phyloP scores from a whole-genome alignment of 2,113 vertebrate genomes.

The Rhipidura dahli region DNA sequence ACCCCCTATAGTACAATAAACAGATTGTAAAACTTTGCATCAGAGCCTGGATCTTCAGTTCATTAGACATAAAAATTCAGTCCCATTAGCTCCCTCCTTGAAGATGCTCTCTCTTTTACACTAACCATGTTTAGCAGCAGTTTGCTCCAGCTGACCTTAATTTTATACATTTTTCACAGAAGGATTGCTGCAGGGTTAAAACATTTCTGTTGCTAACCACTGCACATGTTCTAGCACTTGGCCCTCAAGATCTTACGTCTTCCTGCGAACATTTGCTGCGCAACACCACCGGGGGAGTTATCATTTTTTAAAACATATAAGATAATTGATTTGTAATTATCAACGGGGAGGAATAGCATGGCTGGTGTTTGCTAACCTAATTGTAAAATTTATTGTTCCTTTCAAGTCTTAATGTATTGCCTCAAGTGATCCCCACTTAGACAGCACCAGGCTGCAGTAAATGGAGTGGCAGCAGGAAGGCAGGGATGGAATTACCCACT shows the following conservation, averaged over 20 bases:
- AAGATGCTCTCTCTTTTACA: conserved; percentile 21
- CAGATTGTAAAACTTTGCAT: not conserved
- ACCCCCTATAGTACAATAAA: not conserved
- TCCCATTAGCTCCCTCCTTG: conserved; percentile 2
- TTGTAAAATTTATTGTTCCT: conserved; percentile 71
- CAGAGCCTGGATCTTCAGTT: not conserved
- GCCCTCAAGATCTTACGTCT: conserved; percentile 1
- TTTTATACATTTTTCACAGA: conserved; percentile 55
- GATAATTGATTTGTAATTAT: conserved; percentile 75
- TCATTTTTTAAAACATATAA: conserved; percentile 46
- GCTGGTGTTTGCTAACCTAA: conserved; percentile 67
- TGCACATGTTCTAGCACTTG: not conserved
- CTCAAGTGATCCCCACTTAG: conserved; percentile 59
- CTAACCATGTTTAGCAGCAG: conserved; percentile 32
- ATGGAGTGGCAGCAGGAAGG: conserved; percentile 61
- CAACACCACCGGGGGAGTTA: conserved; percentile 19
- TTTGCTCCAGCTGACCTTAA: conserved; percentile 61
- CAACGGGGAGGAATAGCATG: conserved; percentile 41
- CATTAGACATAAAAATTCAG: conserved; percentile 32
- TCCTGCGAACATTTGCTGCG: not conserved
- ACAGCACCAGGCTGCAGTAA: conserved; percentile 45
- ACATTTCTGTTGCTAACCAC: conserved; percentile 33
- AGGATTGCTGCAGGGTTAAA: conserved; percentile 42
- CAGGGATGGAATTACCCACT: not conserved
- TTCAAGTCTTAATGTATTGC: conserved; percentile 64